Evolutionary conservation across 2,888 invertebrate species (phyloP).

Genomic region (Nysson spinosus): DNA sequence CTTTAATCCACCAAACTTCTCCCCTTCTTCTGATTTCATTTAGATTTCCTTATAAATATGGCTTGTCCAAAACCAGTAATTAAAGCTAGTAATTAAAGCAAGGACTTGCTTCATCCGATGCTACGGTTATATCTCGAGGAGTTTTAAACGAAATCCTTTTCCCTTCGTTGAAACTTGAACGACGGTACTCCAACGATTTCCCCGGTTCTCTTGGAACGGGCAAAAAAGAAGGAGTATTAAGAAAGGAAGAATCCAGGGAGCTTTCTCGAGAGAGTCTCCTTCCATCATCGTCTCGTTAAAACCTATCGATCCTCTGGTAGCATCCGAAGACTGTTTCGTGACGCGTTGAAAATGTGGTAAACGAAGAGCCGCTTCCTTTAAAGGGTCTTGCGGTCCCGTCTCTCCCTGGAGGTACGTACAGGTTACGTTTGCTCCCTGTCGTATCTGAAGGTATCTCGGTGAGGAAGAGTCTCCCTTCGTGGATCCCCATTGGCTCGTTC

Average conservation of each 20-base stretch:
- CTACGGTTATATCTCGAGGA: no score
- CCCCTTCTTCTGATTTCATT: no score
- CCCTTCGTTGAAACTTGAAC: background rate
- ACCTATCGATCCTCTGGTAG: constrained; percentile 54
- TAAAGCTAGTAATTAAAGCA: no score
- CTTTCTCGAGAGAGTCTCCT: constrained; percentile 36
- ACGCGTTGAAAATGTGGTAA: constrained; percentile 58
- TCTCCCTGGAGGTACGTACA: constrained; percentile 20
- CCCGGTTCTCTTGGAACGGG: constrained; percentile 13
- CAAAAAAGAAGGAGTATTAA: constrained; percentile 36
- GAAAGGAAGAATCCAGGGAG: constrained; percentile 9
- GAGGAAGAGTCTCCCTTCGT: background rate
- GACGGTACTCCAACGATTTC: constrained; percentile 1
- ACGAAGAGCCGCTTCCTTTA: constrained; percentile 64
- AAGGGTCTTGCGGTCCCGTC: constrained; percentile 48
- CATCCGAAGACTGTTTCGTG: constrained; percentile 27
- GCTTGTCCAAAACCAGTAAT: no score
- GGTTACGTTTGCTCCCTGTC: constrained; percentile 40
- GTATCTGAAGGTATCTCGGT: constrained; percentile 37
- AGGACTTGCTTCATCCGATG: no score
- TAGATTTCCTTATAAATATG: no score
- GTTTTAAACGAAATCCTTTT: no score
- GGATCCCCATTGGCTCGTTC: background rate
- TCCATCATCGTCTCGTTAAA: constrained; percentile 67
- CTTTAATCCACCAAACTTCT: no score